phyloP scores from a whole-genome alignment of 2,113 vertebrate species.

The Tragelaphus scriptus region DNA sequence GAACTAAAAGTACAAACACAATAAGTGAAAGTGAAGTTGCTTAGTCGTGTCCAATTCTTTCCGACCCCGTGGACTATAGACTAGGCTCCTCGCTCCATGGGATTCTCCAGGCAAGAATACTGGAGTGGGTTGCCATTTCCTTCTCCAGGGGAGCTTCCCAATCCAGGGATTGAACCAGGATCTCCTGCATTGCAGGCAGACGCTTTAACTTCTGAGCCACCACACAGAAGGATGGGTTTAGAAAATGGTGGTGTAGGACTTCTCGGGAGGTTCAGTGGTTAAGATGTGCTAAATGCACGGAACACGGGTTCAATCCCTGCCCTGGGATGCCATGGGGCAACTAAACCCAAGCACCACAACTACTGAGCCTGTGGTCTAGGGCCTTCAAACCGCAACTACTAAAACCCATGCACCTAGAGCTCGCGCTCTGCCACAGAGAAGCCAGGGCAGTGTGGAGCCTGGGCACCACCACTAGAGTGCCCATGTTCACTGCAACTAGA shows the following conservation, averaged over 20 bases:
- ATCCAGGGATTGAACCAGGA: rapidly evolving
- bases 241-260: background rate
- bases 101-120: too few relatives aligned
- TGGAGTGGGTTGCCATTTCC: too few relatives aligned
- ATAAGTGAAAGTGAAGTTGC: background rate
- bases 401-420: background rate
- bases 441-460: background rate
- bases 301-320: background rate
- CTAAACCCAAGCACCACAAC: background rate
- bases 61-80: too few relatives aligned
- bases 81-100: too few relatives aligned
- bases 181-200: too few relatives aligned
- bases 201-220: too few relatives aligned
- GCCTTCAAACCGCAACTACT: background rate
- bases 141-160: too few relatives aligned
- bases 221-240: background rate
- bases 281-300: background rate
- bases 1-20: background rate
- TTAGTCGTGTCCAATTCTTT: too few relatives aligned
- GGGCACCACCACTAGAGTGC: background rate
- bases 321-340: background rate
- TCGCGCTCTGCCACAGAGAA: background rate
- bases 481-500: background rate
- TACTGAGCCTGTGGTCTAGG: background rate
- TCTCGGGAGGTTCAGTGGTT: background rate